These are phyloP conservation scores for Ormyrus thymus DNA, from an alignment of 2,888 invertebrate genomes.

Conservation along the genomic window DNA sequence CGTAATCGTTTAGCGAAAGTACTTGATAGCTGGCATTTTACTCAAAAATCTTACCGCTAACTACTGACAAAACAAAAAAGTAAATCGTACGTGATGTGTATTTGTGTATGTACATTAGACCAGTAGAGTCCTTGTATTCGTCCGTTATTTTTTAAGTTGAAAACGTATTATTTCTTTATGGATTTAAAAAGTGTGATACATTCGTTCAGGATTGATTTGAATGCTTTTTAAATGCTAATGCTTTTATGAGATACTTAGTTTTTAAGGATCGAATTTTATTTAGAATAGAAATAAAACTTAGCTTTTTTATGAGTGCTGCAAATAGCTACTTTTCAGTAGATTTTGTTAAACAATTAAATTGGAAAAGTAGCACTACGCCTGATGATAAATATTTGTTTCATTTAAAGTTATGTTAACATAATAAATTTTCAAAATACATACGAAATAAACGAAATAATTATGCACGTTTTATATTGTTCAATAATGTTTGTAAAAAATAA, in stretches of 20 bases:
- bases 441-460: constrained; percentile 33
- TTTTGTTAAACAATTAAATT: constrained; percentile 27
- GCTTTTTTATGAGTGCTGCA: neutral
- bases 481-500: neutral
- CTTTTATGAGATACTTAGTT: constrained; percentile 40
- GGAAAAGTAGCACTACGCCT: constrained; percentile 14
- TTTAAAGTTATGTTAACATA: constrained; percentile 4
- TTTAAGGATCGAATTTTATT: constrained; percentile 35
- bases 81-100: constrained; percentile 50
- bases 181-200: constrained; percentile 33
- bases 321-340: constrained; percentile 1
- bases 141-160: constrained; percentile 43
- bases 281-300: constrained; percentile 34
- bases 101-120: constrained; percentile 47
- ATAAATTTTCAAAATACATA: constrained; percentile 9
- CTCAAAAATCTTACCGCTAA: constrained; percentile 40
- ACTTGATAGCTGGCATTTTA: constrained; percentile 46
- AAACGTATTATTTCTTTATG: constrained; percentile 40
- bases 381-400: constrained; percentile 25
- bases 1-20: constrained; percentile 43
- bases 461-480: constrained; percentile 11
- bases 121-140: constrained; percentile 47
- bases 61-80: constrained; percentile 43
- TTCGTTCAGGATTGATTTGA: constrained; percentile 25
- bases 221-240: constrained; percentile 43